Percentiles rank a stretch among this genome's conserved stretches.
These are phyloP conservation scores for Chironomus striatipennis DNA, from an alignment of 1,140 invertebrate genomes.

Conservation along the genomic window DNA sequence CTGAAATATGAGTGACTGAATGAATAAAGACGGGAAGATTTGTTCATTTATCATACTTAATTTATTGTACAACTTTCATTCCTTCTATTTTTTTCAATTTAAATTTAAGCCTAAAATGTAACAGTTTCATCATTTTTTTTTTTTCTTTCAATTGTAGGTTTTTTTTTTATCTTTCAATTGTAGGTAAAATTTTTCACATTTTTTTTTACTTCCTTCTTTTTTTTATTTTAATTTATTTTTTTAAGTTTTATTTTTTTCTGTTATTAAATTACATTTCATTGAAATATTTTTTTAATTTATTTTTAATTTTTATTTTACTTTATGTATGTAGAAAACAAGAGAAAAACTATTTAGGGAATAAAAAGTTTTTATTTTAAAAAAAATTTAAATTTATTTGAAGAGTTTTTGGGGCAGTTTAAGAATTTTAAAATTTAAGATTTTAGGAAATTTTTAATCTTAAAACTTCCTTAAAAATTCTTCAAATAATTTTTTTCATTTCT, in stretches of 20 bases:
- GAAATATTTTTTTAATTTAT: not conserved
- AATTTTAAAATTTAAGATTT: too few relatives aligned
- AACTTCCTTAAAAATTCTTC: too few relatives aligned
- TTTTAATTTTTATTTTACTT: too few relatives aligned
- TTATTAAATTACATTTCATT: not conserved
- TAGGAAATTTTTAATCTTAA: too few relatives aligned
- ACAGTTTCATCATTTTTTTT: not conserved
- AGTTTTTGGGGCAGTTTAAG: too few relatives aligned
- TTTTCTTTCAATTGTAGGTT: not conserved
- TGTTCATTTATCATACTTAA: conserved; percentile 6
- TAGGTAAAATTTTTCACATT: not conserved
- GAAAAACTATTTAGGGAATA: too few relatives aligned
- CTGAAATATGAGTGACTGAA: not conserved
- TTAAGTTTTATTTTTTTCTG: too few relatives aligned
- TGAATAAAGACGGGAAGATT: not conserved
- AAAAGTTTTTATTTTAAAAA: too few relatives aligned
- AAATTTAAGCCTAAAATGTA: conserved; percentile 11
- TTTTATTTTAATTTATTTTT: not conserved
- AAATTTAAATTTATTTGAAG: too few relatives aligned
- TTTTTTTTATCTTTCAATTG: not conserved
- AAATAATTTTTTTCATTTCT: too few relatives aligned
- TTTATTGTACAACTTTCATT: conserved; percentile 8
- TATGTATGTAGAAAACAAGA: too few relatives aligned
- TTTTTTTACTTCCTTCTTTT: not conserved
- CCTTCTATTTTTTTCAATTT: conserved; percentile 5